Conservation (phyloP, 2,888 invertebrate species). For the Lamproptera curius region DNA sequence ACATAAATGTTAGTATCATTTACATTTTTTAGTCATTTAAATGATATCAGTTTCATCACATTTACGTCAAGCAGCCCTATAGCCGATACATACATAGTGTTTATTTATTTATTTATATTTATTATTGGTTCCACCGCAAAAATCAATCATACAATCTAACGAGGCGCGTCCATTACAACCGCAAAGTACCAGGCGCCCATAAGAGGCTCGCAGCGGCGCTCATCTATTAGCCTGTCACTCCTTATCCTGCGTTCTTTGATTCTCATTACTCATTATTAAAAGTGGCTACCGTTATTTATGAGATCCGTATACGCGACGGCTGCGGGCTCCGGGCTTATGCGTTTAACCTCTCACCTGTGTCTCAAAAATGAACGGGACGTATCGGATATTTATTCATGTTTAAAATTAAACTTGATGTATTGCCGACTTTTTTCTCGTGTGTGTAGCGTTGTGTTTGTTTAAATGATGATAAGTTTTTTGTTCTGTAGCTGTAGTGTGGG, state of each 20-base stretch:
- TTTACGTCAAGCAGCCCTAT: too few relatives aligned
- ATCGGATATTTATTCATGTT: constrained; percentile 26
- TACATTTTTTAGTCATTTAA: too few relatives aligned
- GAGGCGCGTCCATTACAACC: constrained; percentile 48
- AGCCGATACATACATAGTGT: too few relatives aligned
- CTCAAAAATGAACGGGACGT: background rate
- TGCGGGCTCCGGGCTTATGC: constrained; percentile 7
- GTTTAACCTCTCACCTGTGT: constrained; percentile 12
- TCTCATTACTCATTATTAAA: constrained; percentile 70
- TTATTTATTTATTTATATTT: too few relatives aligned
- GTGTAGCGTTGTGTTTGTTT: too few relatives aligned
- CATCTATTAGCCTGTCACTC: constrained; percentile 44
- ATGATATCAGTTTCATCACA: too few relatives aligned
- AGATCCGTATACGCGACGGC: constrained; percentile 27
- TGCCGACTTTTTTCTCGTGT: too few relatives aligned
- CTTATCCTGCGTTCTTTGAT: constrained; percentile 56
- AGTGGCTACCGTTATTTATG: constrained; percentile 57
- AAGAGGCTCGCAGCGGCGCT: constrained; percentile 32
- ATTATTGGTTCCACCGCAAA: constrained; percentile 51
- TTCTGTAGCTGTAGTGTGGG: too few relatives aligned
- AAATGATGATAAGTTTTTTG: too few relatives aligned
- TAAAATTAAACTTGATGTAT: background rate
- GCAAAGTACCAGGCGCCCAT: constrained; percentile 34
- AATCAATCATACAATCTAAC: constrained; percentile 62
- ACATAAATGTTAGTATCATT: too few relatives aligned